phyloP scores from a whole-genome alignment of 64 coral and sea anemone genomes.

The Pocillopora damicornis region DNA sequence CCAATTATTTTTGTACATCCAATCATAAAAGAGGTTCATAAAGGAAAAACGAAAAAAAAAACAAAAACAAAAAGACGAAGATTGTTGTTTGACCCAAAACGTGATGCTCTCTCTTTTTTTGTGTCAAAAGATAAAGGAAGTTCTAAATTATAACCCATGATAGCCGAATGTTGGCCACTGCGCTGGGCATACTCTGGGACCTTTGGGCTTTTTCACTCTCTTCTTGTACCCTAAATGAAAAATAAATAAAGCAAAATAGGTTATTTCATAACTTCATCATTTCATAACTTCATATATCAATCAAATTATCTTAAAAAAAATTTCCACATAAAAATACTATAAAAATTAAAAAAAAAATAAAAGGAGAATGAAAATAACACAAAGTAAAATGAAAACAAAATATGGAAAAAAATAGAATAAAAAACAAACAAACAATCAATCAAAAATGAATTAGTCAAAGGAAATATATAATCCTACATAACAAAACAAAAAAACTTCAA shows the following conservation, averaged over 20 bases:
- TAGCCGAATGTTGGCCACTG: slow-evolving; percentile 29
- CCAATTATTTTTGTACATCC: no score
- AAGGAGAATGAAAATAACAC: no score
- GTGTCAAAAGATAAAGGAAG: not conserved
- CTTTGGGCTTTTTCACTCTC: not conserved
- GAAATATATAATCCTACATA: not conserved
- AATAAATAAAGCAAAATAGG: not conserved
- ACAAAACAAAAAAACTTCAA: not conserved
- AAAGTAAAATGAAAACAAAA: no score
- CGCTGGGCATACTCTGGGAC: slow-evolving; percentile 23
- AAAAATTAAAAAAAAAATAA: no score
- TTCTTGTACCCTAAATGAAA: slow-evolving; percentile 25
- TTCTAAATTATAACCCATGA: not conserved
- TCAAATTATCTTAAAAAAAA: no score
- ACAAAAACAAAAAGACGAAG: not conserved
- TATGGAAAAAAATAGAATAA: no score
- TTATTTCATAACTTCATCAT: not conserved
- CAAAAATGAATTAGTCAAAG: no score
- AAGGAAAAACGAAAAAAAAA: no score
- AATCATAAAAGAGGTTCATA: no score
- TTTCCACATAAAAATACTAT: no score
- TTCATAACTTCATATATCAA: no score
- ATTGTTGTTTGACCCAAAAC: not conserved
- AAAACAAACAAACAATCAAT: no score
- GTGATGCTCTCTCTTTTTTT: not conserved